A percentile compares a stretch with the other conserved stretches of the same genome.
phyloP scores from a whole-genome alignment of 1,140 invertebrate species.

The Drosophila parvula region DNA sequence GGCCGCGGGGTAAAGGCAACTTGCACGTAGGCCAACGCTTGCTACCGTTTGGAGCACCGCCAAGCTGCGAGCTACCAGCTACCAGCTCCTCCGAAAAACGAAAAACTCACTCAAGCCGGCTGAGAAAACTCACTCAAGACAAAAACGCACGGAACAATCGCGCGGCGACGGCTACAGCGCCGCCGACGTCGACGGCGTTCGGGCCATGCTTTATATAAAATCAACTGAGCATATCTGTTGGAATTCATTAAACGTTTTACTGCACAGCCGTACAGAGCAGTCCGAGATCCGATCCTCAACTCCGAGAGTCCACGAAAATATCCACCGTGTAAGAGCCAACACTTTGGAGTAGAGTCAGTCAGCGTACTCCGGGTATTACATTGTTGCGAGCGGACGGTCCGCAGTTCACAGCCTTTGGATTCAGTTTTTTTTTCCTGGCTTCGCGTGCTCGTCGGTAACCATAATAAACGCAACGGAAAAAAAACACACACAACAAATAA shows the following conservation, averaged over 20 bases:
- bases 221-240: conserved; percentile 83
- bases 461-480: conserved; percentile 13
- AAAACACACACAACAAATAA: conserved; percentile 10
- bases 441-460: conserved; percentile 53
- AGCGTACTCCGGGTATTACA: conserved; percentile 20
- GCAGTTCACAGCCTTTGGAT: conserved; percentile 39
- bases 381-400: conserved; percentile 14
- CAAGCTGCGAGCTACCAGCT: not conserved
- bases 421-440: conserved; percentile 45
- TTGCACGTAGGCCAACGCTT: conserved; percentile 60
- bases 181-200: conserved; percentile 54
- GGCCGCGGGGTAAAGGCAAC: conserved; percentile 30
- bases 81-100: conserved; percentile 11
- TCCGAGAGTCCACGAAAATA: conserved; percentile 30
- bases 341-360: conserved; percentile 13
- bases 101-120: conserved; percentile 21
- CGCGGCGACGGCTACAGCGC: conserved; percentile 47
- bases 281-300: conserved; percentile 40
- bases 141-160: conserved; percentile 69
- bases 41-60: conserved; percentile 10
- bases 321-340: conserved; percentile 45
- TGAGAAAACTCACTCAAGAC: conserved; percentile 72
- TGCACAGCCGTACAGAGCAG: conserved; percentile 68
- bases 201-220: conserved; percentile 82
- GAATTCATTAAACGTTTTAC: conserved; percentile 84